phyloP scores from a whole-genome alignment of 2,113 vertebrate genomes.

The Saccopteryx bilineata region DNA sequence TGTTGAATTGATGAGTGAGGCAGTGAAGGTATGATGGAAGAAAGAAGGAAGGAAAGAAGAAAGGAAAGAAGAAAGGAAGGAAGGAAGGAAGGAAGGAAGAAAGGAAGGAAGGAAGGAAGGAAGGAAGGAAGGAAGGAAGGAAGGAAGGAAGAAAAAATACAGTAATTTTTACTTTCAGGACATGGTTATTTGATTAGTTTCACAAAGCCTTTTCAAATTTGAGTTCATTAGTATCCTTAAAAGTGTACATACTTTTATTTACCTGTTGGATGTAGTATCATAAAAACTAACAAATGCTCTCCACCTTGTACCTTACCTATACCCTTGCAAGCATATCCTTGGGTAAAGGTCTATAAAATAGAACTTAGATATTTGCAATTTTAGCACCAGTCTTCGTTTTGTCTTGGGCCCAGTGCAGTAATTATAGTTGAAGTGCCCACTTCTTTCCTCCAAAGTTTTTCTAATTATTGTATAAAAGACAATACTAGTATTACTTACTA shows the following conservation, averaged over 20 bases:
- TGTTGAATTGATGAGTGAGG: conserved; percentile 5
- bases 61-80: not conserved
- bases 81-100: not conserved
- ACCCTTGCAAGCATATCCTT: not conserved
- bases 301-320: fast-evolving
- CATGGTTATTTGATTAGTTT: not conserved
- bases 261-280: not conserved
- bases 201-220: not conserved
- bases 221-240: not conserved
- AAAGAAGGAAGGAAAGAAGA: not conserved
- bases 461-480: not conserved
- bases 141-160: not conserved
- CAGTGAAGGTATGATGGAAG: not conserved
- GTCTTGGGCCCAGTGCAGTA: not conserved
- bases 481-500: not conserved
- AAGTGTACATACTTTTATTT: not conserved
- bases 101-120: not conserved
- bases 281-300: not conserved
- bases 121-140: not conserved
- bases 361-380: not conserved
- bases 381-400: not conserved
- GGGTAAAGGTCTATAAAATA: not conserved
- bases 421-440: not conserved
- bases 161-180: conserved; percentile 6
- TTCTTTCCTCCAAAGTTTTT: not conserved